A percentile compares a stretch with the other conserved stretches of the same genome.
Conservation (phyloP, 2,113 vertebrate genomes). For the Girardinichthys multiradiatus region DNA sequence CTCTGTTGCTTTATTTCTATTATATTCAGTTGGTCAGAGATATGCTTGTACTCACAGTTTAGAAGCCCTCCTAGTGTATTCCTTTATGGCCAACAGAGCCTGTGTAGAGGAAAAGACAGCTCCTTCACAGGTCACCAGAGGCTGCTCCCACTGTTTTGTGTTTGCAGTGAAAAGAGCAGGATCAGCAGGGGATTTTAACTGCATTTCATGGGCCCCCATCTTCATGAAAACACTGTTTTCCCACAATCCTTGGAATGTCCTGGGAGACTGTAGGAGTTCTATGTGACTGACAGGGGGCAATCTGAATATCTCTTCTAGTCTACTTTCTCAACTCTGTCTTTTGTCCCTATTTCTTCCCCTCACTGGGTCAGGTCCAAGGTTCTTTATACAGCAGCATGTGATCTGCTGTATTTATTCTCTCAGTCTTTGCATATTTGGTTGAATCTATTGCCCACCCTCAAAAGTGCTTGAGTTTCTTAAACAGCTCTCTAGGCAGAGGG, state of each 20-base stretch:
- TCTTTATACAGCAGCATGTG: slow-evolving; percentile 32
- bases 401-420: slow-evolving; percentile 49
- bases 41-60: too few relatives aligned
- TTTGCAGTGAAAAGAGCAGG: slow-evolving; percentile 68
- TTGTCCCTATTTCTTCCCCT: too few relatives aligned
- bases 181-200: slow-evolving; percentile 46
- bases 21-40: too few relatives aligned
- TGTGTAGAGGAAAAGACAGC: slow-evolving; percentile 36
- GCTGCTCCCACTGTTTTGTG: slow-evolving; percentile 68
- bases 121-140: slow-evolving; percentile 50
- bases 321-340: slow-evolving; percentile 16
- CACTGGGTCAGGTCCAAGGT: slow-evolving; percentile 32
- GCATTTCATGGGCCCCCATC: slow-evolving; percentile 63
- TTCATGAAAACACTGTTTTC: slow-evolving; percentile 52
- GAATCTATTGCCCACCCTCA: slow-evolving; percentile 40
- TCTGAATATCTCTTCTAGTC: slow-evolving; percentile 57
- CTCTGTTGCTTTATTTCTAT: background rate
- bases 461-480: slow-evolving; percentile 43
- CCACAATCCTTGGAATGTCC: slow-evolving; percentile 63
- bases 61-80: too few relatives aligned
- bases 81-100: background rate
- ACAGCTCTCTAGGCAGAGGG: slow-evolving; percentile 61
- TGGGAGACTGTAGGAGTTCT: slow-evolving; percentile 54
- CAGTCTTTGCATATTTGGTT: slow-evolving; percentile 51
- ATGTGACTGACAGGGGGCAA: slow-evolving; percentile 51